A percentile compares a stretch with the other conserved stretches of the same genome.
phyloP scores from a whole-genome alignment of 2,797 vertebrate species.

The Hafferia zeledoni region DNA sequence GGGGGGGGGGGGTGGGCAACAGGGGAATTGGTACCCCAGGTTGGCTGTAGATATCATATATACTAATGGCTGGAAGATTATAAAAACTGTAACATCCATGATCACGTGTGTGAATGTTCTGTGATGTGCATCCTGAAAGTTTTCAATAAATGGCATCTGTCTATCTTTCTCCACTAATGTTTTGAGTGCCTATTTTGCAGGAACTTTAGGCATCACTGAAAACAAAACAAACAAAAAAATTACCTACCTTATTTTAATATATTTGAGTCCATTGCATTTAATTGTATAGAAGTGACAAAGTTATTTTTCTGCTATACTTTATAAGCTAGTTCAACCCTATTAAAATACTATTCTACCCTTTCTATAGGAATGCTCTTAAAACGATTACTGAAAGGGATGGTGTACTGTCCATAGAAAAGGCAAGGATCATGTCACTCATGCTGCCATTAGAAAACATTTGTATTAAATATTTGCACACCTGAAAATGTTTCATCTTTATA shows the following conservation, averaged over 20 bases:
- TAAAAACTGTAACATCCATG: no score
- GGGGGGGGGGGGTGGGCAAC: no score
- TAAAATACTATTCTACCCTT: not conserved
- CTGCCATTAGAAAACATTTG: not conserved
- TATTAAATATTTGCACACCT: not conserved
- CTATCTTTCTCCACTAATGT: no score
- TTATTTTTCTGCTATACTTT: not conserved
- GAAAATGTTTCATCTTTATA: not conserved
- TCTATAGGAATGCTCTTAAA: not conserved
- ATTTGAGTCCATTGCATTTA: not conserved
- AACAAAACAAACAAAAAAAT: not conserved
- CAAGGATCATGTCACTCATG: not conserved
- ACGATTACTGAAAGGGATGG: not conserved
- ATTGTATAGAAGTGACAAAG: not conserved
- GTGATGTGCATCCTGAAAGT: no score
- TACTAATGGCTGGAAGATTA: no score
- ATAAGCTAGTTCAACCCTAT: not conserved
- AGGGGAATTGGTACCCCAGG: no score
- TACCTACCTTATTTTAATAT: not conserved
- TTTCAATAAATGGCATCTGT: no score
- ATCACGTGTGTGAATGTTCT: no score
- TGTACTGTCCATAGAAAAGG: not conserved
- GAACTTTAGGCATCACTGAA: no score
- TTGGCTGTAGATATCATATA: no score
- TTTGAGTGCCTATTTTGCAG: no score